Conservation (phyloP, 2,888 invertebrate species). For the Cyclophora albipunctata region DNA sequence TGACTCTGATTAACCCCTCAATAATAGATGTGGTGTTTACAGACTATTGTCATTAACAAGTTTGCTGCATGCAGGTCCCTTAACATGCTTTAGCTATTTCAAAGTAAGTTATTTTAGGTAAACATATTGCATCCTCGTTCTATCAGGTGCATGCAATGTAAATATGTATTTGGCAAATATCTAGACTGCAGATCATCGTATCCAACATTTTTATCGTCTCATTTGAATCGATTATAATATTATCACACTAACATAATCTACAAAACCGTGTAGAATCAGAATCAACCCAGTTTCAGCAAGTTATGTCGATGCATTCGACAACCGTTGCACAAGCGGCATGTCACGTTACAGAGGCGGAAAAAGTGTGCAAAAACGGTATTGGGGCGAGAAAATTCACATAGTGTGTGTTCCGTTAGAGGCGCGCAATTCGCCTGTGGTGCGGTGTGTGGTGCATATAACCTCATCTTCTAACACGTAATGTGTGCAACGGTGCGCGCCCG, state of each 20-base stretch:
- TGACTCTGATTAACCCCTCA: no score
- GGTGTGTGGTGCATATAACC: constrained; percentile 56
- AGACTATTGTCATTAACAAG: no score
- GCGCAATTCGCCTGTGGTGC: constrained; percentile 35
- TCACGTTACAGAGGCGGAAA: constrained; percentile 56
- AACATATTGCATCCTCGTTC: no score
- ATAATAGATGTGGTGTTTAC: no score
- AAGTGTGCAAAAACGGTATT: constrained; percentile 61
- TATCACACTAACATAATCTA: not conserved
- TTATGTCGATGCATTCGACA: constrained; percentile 25
- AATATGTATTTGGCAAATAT: no score
- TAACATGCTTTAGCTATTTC: no score
- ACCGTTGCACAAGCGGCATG: constrained; percentile 53
- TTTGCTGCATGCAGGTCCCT: no score
- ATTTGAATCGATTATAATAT: no score
- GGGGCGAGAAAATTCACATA: constrained; percentile 74
- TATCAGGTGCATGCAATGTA: no score
- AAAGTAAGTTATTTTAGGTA: no score
- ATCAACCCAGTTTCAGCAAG: not conserved
- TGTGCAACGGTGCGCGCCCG: constrained; percentile 70
- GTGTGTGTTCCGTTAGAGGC: constrained; percentile 57
- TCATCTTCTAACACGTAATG: constrained; percentile 70
- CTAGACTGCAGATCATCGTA: no score
- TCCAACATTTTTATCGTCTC: no score
- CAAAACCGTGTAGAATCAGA: not conserved